Evolutionary conservation across 1,140 invertebrate species (phyloP).

Genomic region (Diachasma alloeum): DNA sequence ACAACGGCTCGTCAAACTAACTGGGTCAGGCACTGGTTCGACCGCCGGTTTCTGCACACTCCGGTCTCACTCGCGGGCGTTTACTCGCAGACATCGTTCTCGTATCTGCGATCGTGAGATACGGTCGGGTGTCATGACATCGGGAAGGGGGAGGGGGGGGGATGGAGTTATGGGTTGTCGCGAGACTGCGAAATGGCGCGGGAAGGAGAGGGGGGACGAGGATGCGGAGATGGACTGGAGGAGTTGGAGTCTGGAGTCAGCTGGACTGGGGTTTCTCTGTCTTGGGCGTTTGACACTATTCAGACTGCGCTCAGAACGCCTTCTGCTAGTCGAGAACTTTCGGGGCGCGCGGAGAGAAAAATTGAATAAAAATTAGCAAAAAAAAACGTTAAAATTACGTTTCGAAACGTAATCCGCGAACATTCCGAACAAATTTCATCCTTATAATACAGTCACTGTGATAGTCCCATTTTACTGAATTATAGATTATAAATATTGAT

Average conservation of each 20-base stretch:
- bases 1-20: conserved; percentile 46
- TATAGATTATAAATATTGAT: no score
- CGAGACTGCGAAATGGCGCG: conserved; percentile 24
- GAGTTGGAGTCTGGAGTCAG: not conserved
- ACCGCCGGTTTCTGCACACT: not conserved
- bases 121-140: conserved; percentile 32
- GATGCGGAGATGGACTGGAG: no score
- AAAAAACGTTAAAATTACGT: no score
- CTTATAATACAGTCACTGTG: no score
- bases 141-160: not conserved
- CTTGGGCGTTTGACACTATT: not conserved
- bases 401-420: no score
- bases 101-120: conserved; percentile 52
- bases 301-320: no score
- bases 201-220: not conserved
- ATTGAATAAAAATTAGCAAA: no score
- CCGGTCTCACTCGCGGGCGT: not conserved
- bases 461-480: no score
- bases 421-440: no score
- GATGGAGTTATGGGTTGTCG: conserved; percentile 35
- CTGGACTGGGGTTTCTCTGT: not conserved
- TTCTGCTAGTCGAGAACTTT: no score
- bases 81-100: conserved; percentile 30
- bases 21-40: conserved; percentile 51
- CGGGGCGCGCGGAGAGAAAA: no score